Base-by-base conservation (phyloP, 2,888 invertebrate species). In the Xylota segnis region DNA sequence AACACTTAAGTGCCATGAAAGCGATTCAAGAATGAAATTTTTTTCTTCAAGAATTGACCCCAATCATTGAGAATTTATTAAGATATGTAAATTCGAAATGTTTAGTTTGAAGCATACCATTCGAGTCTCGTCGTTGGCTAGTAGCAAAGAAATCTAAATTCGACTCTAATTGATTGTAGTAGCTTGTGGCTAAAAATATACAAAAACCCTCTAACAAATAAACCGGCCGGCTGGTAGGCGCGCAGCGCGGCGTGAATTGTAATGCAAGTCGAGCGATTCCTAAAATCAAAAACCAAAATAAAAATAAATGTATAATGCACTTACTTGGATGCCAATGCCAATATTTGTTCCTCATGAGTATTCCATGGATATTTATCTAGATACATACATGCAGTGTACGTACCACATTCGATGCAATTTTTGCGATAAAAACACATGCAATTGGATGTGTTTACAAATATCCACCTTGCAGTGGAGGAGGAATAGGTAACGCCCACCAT, bases 1-100 rank as follows among this genome's bases (percentile, higher is more conserved):
- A 45, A 9, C 29, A 47, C 45, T 63, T 63, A 32, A 63, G 18
- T 47, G 47, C 32, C 47, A 63, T 0, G 63, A 59, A 59, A 59
- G 10, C 14, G 7, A 18, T 23, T 29, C 14, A 61, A 29, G 43
- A 45, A 45, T 14, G 45, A 63, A 47, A 47, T 47, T 47, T 45
- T 52, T 16, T 32, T 14, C 1, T 63, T 16, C 14, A 47, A 18
- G 14, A 63, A 47, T 47, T 47, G 32, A 63, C 63, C 63, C 47
- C 32, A 16, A 47, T 63, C 45, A 63, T 47, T 4, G 47, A 32
- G 10, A 47, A 32, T 63, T 43, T 29, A 43, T 59, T 59, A 7
- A 59, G 40, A 27, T 16, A 14, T 23, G 27, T 59, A 40, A 23
- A 58, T 23, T 40, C 7, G 47, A 47, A 18, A 47, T 7, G 34